Evolutionary conservation across 2,888 invertebrate species (phyloP).

Genomic region (Andrena trimmerana): DNA sequence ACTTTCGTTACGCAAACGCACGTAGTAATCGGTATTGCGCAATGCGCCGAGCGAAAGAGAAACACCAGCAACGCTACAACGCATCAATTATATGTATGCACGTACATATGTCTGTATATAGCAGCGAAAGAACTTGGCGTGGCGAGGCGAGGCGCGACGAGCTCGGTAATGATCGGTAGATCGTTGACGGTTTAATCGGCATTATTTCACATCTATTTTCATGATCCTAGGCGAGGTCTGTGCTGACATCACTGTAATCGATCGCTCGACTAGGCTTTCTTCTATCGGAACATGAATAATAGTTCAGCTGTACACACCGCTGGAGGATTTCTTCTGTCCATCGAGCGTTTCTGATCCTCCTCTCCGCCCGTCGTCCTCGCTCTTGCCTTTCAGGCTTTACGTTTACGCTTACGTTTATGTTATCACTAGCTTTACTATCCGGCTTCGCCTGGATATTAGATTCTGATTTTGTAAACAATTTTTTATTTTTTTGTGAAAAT

Average conservation of each 20-base stretch:
- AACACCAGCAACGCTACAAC: conserved; percentile 29
- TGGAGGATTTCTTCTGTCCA: background rate
- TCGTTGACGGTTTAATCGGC: conserved; percentile 58
- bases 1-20: conserved; percentile 28
- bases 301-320: background rate
- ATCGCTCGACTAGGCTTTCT: conserved; percentile 60
- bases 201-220: conserved; percentile 69
- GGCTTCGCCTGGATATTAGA: no score
- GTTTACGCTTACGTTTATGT: no score
- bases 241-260: conserved; percentile 59
- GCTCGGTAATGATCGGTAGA: conserved; percentile 38
- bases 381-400: background rate
- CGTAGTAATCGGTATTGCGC: conserved; percentile 38
- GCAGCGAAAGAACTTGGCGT: conserved; percentile 5
- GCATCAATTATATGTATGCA: conserved; percentile 12
- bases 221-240: conserved; percentile 59
- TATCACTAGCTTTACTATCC: no score
- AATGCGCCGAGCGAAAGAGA: conserved; percentile 10
- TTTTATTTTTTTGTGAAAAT: no score
- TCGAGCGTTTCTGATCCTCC: background rate
- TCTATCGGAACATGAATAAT: conserved; percentile 39
- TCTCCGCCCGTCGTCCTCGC: background rate
- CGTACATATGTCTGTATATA: background rate
- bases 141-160: background rate
- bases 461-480: no score